Evolutionary conservation across 2,888 invertebrate genomes (phyloP), one percentile per base, ranked within the genome.

Genomic region (Acheta domesticus): DNA sequence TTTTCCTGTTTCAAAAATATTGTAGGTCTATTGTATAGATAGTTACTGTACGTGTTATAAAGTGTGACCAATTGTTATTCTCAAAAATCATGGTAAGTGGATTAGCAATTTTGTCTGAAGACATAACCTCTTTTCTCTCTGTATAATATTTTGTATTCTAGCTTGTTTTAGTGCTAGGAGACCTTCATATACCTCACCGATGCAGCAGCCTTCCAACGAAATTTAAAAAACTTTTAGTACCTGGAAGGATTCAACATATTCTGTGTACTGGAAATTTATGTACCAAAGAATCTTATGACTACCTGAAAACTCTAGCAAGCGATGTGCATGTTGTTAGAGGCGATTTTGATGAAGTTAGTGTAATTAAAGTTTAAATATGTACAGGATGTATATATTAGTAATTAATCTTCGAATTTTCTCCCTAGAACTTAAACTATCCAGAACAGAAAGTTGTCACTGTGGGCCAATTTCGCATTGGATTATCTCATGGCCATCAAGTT

Each of bases 391-490:
- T 62, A 8, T 5, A 62, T 62, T 62, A 62, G 14, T 62, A 62
- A 62, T 62, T 62, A 14, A 14, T 62, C 8, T 8, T 62, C 11
- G 14, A 19, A 62, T 19, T 19, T 19, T 14, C 3, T 19, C 16
- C 14, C 62, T 82, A 97, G 95, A 97, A 95, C 88, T 90, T 94
- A 80, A 94, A 93, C 84, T 96, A 94, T 87, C 99, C 99, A 0
- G 99, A 99, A 85, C 98, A 99, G 86, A 99, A 99, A 88, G 98
- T 99, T 12, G 97, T 99, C 21, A 98, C 98, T 0, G 98, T 99
- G 0, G 99, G 99, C 0, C 98, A 99, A 87, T 99, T 99, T 87
- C 93, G 98, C 79, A 99, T 99, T 85, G 99, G 99, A 1, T 89
- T 99, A 49, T 95, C 96, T 80, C 99, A 99, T 86, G 99, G 99